These are phyloP conservation scores for Eumaeus atala DNA, from an alignment of 1,140 invertebrate species.

Conservation along the genomic window DNA sequence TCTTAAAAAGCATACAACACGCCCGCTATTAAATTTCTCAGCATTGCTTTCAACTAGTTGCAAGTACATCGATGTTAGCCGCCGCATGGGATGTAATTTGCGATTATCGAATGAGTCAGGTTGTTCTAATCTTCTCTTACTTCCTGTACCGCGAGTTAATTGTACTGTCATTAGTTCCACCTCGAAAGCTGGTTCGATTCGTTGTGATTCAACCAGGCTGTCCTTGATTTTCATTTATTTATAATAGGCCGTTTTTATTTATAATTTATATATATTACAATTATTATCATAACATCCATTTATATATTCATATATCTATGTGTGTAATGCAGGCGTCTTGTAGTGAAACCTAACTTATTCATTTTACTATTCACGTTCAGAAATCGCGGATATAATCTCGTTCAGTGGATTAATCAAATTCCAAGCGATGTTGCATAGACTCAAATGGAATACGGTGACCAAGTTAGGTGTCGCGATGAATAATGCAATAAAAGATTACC, in stretches of 20 bases:
- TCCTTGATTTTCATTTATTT: constrained; percentile 28
- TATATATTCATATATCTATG: no score
- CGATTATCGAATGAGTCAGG: constrained; percentile 41
- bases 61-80: background rate
- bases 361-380: constrained; percentile 3
- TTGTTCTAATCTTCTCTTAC: constrained; percentile 46
- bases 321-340: no score
- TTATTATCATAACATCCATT: background rate
- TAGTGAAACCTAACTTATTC: no score
- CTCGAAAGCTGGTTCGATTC: constrained; percentile 44
- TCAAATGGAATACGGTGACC: constrained; percentile 29
- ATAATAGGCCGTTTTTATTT: constrained; percentile 6
- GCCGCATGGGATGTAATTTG: constrained; percentile 14
- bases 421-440: constrained; percentile 32
- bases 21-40: constrained; percentile 2
- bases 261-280: background rate
- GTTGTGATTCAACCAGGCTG: constrained; percentile 29
- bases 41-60: background rate
- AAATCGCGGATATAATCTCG: constrained; percentile 26
- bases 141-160: constrained; percentile 56
- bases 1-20: background rate
- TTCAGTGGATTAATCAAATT: constrained; percentile 30
- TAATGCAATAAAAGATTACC: constrained; percentile 32
- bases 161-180: constrained; percentile 56
- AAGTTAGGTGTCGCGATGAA: constrained; percentile 42